Evolutionary conservation across 2,888 invertebrate species (phyloP).

Genomic region (Anagyrus pseudococci): DNA sequence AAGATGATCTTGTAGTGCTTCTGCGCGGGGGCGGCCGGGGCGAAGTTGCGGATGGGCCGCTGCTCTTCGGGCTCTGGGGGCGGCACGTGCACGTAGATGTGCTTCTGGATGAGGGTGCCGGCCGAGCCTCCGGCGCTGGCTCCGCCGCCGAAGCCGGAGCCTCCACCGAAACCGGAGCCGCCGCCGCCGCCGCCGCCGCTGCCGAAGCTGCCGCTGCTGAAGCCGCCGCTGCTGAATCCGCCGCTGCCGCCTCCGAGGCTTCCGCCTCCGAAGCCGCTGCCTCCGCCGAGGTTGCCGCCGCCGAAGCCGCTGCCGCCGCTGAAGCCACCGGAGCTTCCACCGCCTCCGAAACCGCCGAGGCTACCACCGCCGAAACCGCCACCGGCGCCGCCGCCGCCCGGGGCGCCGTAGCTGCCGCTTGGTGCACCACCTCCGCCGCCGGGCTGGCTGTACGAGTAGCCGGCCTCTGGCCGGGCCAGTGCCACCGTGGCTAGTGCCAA

Average conservation of each 20-base stretch:
- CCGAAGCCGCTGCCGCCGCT: slow-evolving; percentile 58
- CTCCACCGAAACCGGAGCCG: slow-evolving; percentile 39
- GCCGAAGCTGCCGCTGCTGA: slow-evolving; percentile 41
- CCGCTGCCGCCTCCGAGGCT: slow-evolving; percentile 41
- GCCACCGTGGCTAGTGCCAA: slow-evolving; percentile 58
- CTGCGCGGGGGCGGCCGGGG: slow-evolving; percentile 74
- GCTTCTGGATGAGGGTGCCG: slow-evolving; percentile 79
- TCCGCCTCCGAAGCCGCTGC: slow-evolving; percentile 62
- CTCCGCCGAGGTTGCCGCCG: slow-evolving; percentile 48
- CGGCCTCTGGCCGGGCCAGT: slow-evolving; percentile 59
- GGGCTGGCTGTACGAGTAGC: slow-evolving; percentile 49
- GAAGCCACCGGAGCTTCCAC: slow-evolving; percentile 11
- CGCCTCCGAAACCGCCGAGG: slow-evolving; percentile 51
- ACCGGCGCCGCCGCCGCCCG: slow-evolving; percentile 18
- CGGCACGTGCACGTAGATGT: slow-evolving; percentile 89
- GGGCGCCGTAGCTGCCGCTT: slow-evolving; percentile 35
- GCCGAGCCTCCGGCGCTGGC: slow-evolving; percentile 63
- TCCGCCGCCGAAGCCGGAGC: slow-evolving; percentile 48
- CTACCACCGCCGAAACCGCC: slow-evolving; percentile 51
- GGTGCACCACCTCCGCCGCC: slow-evolving; percentile 43
- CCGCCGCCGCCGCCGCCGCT: slow-evolving; percentile 41
- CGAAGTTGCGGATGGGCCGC: slow-evolving; percentile 58
- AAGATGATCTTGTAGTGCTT: slow-evolving; percentile 93
- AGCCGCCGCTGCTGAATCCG: slow-evolving; percentile 38
- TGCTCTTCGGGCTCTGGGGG: slow-evolving; percentile 81